phyloP scores from a whole-genome alignment of 2,797 vertebrate genomes.

The Potorous gilbertii region DNA sequence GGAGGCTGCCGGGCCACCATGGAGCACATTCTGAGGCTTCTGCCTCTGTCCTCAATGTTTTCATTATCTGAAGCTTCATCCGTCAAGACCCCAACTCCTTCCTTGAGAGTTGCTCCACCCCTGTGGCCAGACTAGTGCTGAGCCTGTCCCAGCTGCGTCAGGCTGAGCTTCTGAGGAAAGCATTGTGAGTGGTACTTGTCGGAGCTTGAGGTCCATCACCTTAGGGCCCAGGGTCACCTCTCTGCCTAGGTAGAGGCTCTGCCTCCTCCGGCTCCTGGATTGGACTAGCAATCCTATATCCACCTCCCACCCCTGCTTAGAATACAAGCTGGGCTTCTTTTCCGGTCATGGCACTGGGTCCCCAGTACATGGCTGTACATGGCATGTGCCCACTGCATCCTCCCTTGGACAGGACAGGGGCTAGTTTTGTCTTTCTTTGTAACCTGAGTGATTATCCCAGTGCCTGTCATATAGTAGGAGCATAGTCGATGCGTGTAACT shows the following conservation, averaged over 20 bases:
- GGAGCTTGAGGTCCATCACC: too few relatives aligned
- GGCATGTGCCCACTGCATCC: not conserved
- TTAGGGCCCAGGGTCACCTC: not conserved
- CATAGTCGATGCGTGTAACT: not conserved
- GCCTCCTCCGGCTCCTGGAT: not conserved
- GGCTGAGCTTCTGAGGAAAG: not conserved
- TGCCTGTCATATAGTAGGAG: not conserved
- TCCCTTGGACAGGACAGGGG: not conserved
- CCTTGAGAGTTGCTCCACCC: not conserved
- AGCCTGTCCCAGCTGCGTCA: not conserved
- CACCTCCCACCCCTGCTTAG: not conserved
- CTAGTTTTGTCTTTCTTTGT: not conserved
- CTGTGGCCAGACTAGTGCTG: not conserved
- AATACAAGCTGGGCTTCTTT: not conserved
- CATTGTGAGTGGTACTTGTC: not conserved
- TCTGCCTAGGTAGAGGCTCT: too few relatives aligned
- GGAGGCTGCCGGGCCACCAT: not conserved
- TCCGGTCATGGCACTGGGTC: too few relatives aligned
- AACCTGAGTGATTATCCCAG: not conserved
- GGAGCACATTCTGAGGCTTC: fast-evolving
- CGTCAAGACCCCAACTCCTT: fast-evolving
- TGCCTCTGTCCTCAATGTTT: fast-evolving
- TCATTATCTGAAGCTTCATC: fast-evolving
- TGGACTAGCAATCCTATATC: not conserved
- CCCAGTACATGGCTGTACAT: too few relatives aligned